Conservation (phyloP, 2,888 invertebrate genomes). For the Seira sanloemensis region DNA sequence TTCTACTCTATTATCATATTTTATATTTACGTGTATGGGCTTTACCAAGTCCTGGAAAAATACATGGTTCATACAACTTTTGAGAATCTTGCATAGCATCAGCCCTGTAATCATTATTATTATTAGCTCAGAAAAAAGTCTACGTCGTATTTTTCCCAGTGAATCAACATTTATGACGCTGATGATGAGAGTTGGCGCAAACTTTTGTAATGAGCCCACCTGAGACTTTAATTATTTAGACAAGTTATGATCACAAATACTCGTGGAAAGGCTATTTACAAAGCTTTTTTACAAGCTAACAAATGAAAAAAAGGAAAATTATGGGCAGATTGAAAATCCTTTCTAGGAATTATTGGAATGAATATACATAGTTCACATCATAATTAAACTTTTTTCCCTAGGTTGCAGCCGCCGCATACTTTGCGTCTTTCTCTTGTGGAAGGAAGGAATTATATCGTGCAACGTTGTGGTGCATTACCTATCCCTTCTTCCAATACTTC, state of each 20-base stretch:
- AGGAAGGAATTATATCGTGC: too few species aligned
- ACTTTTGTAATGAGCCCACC: conserved; percentile 58
- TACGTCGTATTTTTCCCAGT: conserved; percentile 35
- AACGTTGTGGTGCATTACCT: too few species aligned
- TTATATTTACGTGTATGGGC: too few species aligned
- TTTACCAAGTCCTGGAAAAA: too few species aligned
- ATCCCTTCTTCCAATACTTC: too few species aligned
- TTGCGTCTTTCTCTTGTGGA: too few species aligned
- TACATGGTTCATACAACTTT: too few species aligned
- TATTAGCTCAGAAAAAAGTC: conserved; percentile 27
- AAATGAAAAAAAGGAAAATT: conserved; percentile 12
- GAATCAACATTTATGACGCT: conserved; percentile 51
- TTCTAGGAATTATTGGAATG: neutral
- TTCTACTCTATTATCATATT: too few species aligned
- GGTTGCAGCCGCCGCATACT: too few species aligned
- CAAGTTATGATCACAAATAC: conserved; percentile 57
- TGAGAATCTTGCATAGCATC: too few species aligned
- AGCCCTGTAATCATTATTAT: neutral
- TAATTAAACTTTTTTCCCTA: conserved; percentile 34
- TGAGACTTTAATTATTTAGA: conserved; percentile 60
- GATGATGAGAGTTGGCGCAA: conserved; percentile 50
- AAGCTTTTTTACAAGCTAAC: conserved; percentile 12
- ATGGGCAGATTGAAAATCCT: neutral
- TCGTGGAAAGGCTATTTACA: conserved; percentile 24
- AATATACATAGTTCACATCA: neutral